A percentile compares a stretch with the other conserved stretches of the same genome.
These are phyloP conservation scores for Meles meles DNA, from an alignment of 2,113 vertebrate species.

Conservation along the genomic window DNA sequence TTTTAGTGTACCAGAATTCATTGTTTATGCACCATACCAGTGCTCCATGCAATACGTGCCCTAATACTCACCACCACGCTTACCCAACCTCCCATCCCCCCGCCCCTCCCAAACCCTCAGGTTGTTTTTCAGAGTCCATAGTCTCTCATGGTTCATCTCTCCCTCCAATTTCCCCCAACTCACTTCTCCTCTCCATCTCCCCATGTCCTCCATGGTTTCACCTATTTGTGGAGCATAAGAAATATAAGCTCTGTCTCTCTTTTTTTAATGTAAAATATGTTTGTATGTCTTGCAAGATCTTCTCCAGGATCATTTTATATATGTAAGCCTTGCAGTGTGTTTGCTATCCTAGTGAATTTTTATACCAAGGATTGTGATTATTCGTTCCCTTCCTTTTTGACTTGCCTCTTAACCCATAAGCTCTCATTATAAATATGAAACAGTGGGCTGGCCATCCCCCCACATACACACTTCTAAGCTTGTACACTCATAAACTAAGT, in stretches of 20 bases:
- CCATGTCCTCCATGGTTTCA: too few species aligned
- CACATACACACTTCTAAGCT: not conserved
- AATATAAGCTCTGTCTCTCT: not conserved
- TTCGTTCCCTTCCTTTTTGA: not conserved
- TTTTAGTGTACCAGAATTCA: too few species aligned
- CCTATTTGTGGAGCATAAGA: too few species aligned
- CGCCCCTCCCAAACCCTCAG: too few species aligned
- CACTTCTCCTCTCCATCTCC: too few species aligned
- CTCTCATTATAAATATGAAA: not conserved
- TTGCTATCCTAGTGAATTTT: not conserved
- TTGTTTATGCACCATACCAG: too few species aligned
- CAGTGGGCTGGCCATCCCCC: not conserved
- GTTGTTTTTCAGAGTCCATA: too few species aligned
- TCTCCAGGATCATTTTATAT: not conserved
- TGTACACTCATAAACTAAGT: not conserved
- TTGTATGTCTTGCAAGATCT: not conserved
- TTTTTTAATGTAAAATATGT: not conserved
- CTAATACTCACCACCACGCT: too few species aligned
- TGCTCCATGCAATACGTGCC: too few species aligned
- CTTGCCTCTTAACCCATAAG: not conserved
- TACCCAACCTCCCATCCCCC: too few species aligned
- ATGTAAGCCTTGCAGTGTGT: not conserved
- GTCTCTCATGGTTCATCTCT: too few species aligned
- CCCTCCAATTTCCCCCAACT: too few species aligned
- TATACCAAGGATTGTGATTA: not conserved